A percentile compares a stretch with the other conserved stretches of the same genome.
Conservation (phyloP, 2,797 vertebrate genomes). For the Chromis chromis region DNA sequence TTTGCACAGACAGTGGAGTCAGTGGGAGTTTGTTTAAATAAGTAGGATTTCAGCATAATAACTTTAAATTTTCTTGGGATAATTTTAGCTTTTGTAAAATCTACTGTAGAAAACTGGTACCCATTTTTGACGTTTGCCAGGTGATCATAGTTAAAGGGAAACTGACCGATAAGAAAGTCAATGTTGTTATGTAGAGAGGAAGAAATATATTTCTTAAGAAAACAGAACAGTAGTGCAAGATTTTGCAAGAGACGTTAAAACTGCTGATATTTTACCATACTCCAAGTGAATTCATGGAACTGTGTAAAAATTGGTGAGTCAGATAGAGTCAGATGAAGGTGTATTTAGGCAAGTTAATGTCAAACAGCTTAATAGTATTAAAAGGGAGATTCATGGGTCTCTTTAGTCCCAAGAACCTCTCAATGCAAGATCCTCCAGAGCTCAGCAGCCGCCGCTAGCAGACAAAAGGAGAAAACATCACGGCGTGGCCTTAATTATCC, state of each 20-base stretch:
- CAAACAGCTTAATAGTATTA: slow-evolving; percentile 2
- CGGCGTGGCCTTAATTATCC: not conserved
- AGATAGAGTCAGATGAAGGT: not conserved
- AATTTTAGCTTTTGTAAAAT: no score
- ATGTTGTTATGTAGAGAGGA: not conserved
- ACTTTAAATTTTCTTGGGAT: no score
- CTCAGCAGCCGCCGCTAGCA: not conserved
- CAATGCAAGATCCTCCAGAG: not conserved
- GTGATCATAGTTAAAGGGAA: not conserved
- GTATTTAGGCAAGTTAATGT: not conserved
- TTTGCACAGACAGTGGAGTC: no score
- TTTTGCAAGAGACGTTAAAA: not conserved
- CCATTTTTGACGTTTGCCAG: not conserved
- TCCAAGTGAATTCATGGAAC: not conserved
- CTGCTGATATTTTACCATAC: not conserved
- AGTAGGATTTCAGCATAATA: slow-evolving; percentile 1
- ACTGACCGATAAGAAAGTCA: not conserved
- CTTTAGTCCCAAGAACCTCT: not conserved
- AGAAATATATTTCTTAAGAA: not conserved
- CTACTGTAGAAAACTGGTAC: not conserved
- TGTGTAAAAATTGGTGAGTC: not conserved
- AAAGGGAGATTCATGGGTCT: not conserved
- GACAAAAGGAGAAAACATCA: slow-evolving; percentile 1
- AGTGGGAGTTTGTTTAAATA: no score
- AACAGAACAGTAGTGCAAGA: not conserved